Evolutionary conservation across 2,797 vertebrate genomes (phyloP).

Genomic region (Valencia hispanica): DNA sequence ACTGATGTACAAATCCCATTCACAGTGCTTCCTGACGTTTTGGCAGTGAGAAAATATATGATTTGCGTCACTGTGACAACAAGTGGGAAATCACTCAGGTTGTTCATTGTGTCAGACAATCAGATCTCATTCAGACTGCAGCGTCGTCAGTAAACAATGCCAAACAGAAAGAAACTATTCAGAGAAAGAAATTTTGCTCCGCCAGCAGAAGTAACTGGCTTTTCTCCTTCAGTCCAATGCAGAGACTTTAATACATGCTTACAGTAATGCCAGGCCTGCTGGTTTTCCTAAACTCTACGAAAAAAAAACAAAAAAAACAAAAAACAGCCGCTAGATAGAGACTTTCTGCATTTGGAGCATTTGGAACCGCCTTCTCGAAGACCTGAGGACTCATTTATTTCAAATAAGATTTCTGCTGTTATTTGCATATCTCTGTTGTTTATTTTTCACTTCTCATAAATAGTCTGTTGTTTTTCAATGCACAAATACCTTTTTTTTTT

Average conservation of each 20-base stretch:
- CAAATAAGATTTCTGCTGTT: too few relatives aligned
- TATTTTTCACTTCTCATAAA: too few relatives aligned
- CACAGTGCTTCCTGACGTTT: background rate
- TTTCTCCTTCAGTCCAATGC: background rate
- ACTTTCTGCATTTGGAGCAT: background rate
- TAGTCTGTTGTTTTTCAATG: too few relatives aligned
- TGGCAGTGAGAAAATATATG: background rate
- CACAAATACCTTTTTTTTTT: too few relatives aligned
- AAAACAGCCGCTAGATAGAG: background rate
- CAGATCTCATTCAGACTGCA: slow-evolving; percentile 20
- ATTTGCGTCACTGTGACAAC: slow-evolving; percentile 11
- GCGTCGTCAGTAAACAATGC: background rate
- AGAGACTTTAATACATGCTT: background rate
- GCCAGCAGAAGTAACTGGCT: background rate
- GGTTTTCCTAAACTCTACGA: too few relatives aligned
- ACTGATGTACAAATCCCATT: background rate
- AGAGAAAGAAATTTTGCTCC: background rate
- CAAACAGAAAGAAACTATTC: slow-evolving; percentile 29
- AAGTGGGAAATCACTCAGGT: slow-evolving; percentile 1
- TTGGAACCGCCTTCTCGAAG: background rate
- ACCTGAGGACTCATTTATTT: background rate
- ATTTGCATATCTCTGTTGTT: too few relatives aligned
- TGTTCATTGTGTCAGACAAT: slow-evolving; percentile 24
- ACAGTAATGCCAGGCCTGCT: background rate
- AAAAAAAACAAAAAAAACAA: too few relatives aligned